phyloP scores from a whole-genome alignment of 2,113 vertebrate genomes.

The Puffinus mauretanicus region DNA sequence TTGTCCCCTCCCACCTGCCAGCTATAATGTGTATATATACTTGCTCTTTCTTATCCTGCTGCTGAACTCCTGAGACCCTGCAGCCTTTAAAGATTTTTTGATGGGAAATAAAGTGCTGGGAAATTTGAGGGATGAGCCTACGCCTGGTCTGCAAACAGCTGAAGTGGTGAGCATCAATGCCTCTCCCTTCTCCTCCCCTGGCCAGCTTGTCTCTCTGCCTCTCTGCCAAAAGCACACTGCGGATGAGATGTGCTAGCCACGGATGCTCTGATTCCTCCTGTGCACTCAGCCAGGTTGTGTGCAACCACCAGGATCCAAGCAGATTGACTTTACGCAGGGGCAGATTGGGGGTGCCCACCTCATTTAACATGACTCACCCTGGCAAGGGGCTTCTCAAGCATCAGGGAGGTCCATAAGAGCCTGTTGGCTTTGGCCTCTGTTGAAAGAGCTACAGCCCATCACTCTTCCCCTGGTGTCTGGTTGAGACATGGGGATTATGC shows the following conservation, averaged over 20 bases:
- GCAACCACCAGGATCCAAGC: background rate
- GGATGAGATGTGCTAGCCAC: background rate
- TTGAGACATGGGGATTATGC: background rate
- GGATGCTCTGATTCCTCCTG: background rate
- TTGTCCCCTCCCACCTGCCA: background rate
- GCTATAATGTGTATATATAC: background rate
- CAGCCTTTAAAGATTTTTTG: background rate
- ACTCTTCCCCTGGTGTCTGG: background rate
- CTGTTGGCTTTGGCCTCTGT: background rate
- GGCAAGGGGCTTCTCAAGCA: background rate
- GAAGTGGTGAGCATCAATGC: background rate
- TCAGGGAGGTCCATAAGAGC: background rate
- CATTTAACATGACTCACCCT: background rate
- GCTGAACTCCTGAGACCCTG: background rate
- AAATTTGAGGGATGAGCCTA: background rate
- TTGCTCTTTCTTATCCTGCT: background rate
- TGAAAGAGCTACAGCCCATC: background rate
- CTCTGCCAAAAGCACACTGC: background rate
- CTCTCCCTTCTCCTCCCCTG: background rate
- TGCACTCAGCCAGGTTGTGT: background rate
- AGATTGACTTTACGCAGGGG: fast-evolving
- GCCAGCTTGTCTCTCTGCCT: background rate
- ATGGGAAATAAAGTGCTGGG: background rate
- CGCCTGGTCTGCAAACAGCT: background rate
- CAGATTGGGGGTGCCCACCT: background rate